A percentile compares a stretch with the other conserved stretches of the same genome.
phyloP scores from a whole-genome alignment of 2,797 vertebrate genomes.

The Podarcis lilfordi region DNA sequence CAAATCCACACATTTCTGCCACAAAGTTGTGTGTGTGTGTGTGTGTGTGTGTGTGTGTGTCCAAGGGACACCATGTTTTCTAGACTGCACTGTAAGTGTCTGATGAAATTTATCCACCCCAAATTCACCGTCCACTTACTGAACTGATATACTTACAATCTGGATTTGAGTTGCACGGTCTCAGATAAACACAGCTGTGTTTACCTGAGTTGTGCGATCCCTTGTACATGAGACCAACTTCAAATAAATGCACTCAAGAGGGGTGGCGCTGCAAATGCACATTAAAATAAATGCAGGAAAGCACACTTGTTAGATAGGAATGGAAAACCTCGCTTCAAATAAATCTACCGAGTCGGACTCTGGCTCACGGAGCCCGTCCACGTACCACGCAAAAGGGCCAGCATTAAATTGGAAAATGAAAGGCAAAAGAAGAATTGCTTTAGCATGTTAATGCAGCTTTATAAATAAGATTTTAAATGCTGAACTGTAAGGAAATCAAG shows the following conservation, averaged over 20 bases:
- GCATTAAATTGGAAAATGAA: slow-evolving; percentile 71
- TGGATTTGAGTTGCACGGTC: slow-evolving; percentile 63
- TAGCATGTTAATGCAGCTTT: slow-evolving; percentile 68
- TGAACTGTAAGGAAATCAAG: slow-evolving; percentile 56
- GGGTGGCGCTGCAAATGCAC: slow-evolving; percentile 64
- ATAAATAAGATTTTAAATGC: slow-evolving; percentile 66
- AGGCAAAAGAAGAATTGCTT: slow-evolving; percentile 59
- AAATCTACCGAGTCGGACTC: slow-evolving; percentile 75
- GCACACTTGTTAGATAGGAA: slow-evolving; percentile 78
- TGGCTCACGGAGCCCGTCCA: slow-evolving; percentile 66
- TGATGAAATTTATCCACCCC: slow-evolving; percentile 51
- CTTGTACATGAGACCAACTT: slow-evolving; percentile 78
- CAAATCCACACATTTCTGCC: not conserved
- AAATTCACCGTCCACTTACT: slow-evolving; percentile 72
- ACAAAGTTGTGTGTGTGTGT: not conserved
- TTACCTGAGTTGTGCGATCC: slow-evolving; percentile 80
- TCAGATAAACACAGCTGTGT: slow-evolving; percentile 83
- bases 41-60: not conserved
- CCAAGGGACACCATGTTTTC: not conserved
- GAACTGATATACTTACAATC: slow-evolving; percentile 70
- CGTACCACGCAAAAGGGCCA: slow-evolving; percentile 53
- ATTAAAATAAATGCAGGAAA: slow-evolving; percentile 72
- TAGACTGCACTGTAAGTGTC: slow-evolving; percentile 42
- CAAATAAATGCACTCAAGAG: slow-evolving; percentile 76
- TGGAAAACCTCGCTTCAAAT: slow-evolving; percentile 76